A percentile compares a stretch with the other conserved stretches of the same genome.
These are phyloP conservation scores for Eufriesea mexicana DNA, from an alignment of 1,140 invertebrate species.

Conservation along the genomic window DNA sequence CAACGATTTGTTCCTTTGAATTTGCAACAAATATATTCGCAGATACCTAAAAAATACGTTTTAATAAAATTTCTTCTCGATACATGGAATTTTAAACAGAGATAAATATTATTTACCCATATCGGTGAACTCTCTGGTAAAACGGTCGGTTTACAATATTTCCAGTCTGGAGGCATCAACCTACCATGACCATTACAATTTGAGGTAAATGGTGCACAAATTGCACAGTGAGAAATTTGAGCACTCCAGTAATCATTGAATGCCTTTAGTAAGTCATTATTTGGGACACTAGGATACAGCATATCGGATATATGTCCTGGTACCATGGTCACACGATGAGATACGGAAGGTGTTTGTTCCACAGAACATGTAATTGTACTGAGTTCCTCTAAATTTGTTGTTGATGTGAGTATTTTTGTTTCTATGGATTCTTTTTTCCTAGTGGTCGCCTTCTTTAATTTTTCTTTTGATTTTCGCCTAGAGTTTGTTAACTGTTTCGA, in stretches of 20 bases:
- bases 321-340: conserved; percentile 55
- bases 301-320: conserved; percentile 77
- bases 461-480: conserved; percentile 56
- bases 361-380: background rate
- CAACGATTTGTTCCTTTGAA: conserved; percentile 76
- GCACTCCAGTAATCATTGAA: conserved; percentile 81
- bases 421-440: conserved; percentile 46
- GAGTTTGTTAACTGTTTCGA: conserved; percentile 16
- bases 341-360: conserved; percentile 11
- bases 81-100: background rate
- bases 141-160: conserved; percentile 73
- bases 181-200: conserved; percentile 66
- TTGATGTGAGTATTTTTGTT: background rate
- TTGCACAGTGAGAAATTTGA: conserved; percentile 77
- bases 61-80: background rate
- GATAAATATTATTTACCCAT: conserved; percentile 70
- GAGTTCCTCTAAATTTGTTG: background rate
- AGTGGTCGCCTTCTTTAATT: conserved; percentile 52
- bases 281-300: conserved; percentile 73
- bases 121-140: conserved; percentile 80
- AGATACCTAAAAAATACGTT: conserved; percentile 69
- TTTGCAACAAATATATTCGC: conserved; percentile 77
- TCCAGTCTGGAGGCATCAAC: conserved; percentile 79
- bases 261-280: conserved; percentile 69
- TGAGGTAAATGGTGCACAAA: conserved; percentile 76